Conservation (phyloP, 2,113 vertebrate species). For the Colinus virginianus region DNA sequence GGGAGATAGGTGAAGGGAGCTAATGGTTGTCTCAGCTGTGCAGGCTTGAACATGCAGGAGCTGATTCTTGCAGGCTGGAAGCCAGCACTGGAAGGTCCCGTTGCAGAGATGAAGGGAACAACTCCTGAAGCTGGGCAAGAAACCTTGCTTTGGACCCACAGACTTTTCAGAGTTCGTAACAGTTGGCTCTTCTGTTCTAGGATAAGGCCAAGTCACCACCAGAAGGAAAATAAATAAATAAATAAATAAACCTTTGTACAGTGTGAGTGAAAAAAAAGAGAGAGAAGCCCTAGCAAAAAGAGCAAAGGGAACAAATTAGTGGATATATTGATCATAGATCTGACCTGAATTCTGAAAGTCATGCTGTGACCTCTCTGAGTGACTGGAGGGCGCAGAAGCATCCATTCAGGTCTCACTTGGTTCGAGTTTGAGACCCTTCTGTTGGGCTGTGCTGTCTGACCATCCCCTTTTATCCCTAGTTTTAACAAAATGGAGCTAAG, state of each 20-base stretch:
- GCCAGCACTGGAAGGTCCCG: accelerated
- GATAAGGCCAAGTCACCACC: background rate
- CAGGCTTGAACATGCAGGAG: background rate
- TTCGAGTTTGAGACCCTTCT: background rate
- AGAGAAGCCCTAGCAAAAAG: background rate
- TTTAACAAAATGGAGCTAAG: background rate
- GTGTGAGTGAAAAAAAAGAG: background rate
- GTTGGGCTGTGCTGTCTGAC: background rate
- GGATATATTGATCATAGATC: background rate
- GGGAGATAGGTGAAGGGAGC: background rate
- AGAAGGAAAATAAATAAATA: no score
- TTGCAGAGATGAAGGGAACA: background rate
- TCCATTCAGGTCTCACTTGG: background rate
- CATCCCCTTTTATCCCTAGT: background rate
- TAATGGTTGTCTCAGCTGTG: background rate
- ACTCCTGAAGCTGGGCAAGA: background rate
- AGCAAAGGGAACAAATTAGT: background rate
- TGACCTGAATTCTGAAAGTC: background rate
- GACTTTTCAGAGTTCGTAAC: background rate
- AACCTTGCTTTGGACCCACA: background rate
- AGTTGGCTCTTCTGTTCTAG: background rate
- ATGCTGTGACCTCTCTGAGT: background rate
- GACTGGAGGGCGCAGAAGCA: background rate
- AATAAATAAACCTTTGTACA: background rate
- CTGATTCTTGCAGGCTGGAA: background rate